phyloP scores from a whole-genome alignment of 2,113 vertebrate species.

The Hypocryptadius cinnamomeus region DNA sequence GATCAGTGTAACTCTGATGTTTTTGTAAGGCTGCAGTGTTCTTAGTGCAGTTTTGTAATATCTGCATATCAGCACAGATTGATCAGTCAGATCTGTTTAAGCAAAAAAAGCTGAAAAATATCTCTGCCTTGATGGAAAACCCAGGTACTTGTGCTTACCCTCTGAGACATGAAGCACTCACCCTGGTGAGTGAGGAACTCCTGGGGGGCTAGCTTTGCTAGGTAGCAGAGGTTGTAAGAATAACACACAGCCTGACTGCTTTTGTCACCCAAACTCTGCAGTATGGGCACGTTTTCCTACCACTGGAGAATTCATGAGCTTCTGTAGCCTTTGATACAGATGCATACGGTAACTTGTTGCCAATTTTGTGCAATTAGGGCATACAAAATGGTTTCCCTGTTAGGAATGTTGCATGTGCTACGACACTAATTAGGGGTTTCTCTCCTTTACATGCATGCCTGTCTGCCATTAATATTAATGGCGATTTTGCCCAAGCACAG shows the following conservation, averaged over 20 bases:
- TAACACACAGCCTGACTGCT: background rate
- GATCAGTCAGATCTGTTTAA: background rate
- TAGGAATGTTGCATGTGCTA: conserved; percentile 59
- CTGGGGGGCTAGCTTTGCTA: background rate
- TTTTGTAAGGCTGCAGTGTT: background rate
- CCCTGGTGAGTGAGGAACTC: background rate
- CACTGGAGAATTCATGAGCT: conserved; percentile 45
- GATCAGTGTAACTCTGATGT: background rate
- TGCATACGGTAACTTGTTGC: conserved; percentile 63
- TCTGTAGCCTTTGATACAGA: conserved; percentile 52
- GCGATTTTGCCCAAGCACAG: conserved; percentile 52
- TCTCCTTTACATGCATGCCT: conserved; percentile 60
- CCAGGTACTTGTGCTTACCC: background rate
- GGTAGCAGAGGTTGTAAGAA: background rate
- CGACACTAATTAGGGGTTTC: conserved; percentile 64
- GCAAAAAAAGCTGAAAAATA: background rate
- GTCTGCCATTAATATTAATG: conserved; percentile 70
- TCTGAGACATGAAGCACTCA: background rate
- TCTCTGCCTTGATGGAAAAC: background rate
- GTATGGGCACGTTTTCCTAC: conserved; percentile 44
- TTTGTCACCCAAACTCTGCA: conserved; percentile 52
- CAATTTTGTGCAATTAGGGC: conserved; percentile 67
- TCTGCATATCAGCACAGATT: background rate
- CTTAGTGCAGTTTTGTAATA: background rate
- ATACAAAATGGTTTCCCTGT: conserved; percentile 69